These are phyloP conservation scores for Falco berigora DNA, from an alignment of 2,797 vertebrate genomes.

Conservation along the genomic window DNA sequence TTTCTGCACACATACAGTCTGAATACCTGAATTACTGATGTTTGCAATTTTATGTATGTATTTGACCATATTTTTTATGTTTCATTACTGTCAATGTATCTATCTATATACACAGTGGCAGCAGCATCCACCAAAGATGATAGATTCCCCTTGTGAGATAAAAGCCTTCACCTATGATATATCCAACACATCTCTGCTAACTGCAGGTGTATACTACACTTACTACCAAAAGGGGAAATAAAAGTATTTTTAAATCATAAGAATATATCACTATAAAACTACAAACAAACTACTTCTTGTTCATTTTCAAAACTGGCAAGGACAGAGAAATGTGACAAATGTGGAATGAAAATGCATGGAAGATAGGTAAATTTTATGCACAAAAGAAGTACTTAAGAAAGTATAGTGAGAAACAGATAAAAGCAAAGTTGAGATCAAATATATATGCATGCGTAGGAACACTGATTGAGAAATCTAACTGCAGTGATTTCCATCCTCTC, in stretches of 20 bases:
- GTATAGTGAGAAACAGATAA: neutral
- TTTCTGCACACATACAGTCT: neutral
- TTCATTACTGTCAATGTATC: neutral
- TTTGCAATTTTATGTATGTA: neutral
- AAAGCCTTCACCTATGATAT: neutral
- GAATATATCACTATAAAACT: neutral
- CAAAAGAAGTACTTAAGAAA: neutral
- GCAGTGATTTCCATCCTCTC: conserved; percentile 31
- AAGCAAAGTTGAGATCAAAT: conserved; percentile 29
- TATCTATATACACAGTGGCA: neutral
- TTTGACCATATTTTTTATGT: neutral
- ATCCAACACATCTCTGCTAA: neutral
- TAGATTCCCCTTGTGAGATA: neutral
- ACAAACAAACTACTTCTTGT: neutral
- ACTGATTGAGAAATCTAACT: conserved; percentile 31
- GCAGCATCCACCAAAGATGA: neutral
- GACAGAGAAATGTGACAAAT: neutral
- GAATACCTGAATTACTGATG: neutral
- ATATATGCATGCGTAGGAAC: neutral
- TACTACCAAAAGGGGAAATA: neutral
- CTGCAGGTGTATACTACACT: neutral
- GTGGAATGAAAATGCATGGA: neutral
- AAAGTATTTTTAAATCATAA: neutral
- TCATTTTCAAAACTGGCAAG: neutral
- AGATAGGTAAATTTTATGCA: conserved; percentile 1